Base-by-base conservation (phyloP, 2,797 vertebrate species). In the Prunella strophiata region DNA sequence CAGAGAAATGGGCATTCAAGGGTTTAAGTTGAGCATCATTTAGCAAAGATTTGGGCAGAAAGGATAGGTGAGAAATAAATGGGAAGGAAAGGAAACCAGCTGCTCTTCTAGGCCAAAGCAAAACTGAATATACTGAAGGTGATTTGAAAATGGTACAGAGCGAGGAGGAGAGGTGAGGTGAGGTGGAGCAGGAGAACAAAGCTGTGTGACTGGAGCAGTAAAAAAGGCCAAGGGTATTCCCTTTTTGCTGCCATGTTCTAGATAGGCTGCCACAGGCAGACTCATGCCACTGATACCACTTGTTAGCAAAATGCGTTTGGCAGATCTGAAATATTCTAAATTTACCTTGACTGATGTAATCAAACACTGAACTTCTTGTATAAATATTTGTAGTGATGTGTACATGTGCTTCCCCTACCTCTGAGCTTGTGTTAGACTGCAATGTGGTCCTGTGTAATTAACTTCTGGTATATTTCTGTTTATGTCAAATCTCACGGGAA, bases 391-490 rank as follows among this genome's bases (percentile, higher is more conserved):
- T 40, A 73, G 75, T 76, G 94, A 74, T 17, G 16, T 5, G 21
- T 63, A 63, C 38, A 30, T 52, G 29, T 11, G 34, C 75, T 83
- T 80, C 52, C 27, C 21, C 68, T 42, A 30, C 34, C 68, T 83
- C 42, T 58, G 65, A 80, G 34, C 75, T 88, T 80, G 47, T 1
- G 2, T 91, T 88, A 38, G 48, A 17, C 77, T 82, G 19, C 26
- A 76, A 10, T 1, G 0, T 48, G 57, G 51, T 75, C 58, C 72
- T 83, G 26, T 84, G 6, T 72, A 93, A 92, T 96, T 76, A 92
- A 94, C 68, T 95, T 89, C 81, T 83, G 89, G 18, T 93, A 8
- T 76, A 38, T 91, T 80, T 67, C 57, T 88, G 65, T 85, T 94
- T 65, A 29, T 78, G 30, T 80, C 75, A 85, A 74, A 71, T 68